phyloP scores from a whole-genome alignment of 2,113 vertebrate species.

The Anguilla rostrata region DNA sequence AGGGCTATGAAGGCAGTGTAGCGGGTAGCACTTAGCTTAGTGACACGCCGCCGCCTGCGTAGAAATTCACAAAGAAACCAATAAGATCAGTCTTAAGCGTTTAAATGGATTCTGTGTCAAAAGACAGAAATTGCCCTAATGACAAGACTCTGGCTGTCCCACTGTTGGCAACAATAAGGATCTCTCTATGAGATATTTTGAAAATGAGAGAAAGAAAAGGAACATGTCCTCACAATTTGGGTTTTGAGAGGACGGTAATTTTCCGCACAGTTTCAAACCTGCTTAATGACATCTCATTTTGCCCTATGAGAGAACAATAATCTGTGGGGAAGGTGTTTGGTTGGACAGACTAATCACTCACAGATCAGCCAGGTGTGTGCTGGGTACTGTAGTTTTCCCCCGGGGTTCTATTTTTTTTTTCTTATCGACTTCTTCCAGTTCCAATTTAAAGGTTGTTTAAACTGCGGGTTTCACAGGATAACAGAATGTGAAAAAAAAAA shows the following conservation, averaged over 20 bases:
- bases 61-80: not conserved
- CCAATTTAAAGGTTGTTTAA: not conserved
- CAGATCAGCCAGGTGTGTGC: not conserved
- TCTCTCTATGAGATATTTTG: not conserved
- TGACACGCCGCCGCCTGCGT: not conserved
- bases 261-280: not conserved
- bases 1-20: not conserved
- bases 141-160: not conserved
- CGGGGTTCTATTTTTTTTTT: not conserved
- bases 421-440: not conserved
- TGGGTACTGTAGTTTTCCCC: not conserved
- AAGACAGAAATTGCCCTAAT: not conserved
- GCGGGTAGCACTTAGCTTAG: not conserved
- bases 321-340: not conserved
- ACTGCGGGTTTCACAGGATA: not conserved
- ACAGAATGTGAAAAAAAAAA: not conserved
- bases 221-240: not conserved
- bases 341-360: not conserved
- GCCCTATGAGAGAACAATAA: not conserved
- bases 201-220: not conserved
- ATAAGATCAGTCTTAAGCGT: not conserved
- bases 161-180: not conserved
- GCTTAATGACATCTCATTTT: not conserved
- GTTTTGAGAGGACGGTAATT: not conserved
- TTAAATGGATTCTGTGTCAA: not conserved